phyloP scores from a whole-genome alignment of 2,113 vertebrate genomes.

The Chaetura pelagica region DNA sequence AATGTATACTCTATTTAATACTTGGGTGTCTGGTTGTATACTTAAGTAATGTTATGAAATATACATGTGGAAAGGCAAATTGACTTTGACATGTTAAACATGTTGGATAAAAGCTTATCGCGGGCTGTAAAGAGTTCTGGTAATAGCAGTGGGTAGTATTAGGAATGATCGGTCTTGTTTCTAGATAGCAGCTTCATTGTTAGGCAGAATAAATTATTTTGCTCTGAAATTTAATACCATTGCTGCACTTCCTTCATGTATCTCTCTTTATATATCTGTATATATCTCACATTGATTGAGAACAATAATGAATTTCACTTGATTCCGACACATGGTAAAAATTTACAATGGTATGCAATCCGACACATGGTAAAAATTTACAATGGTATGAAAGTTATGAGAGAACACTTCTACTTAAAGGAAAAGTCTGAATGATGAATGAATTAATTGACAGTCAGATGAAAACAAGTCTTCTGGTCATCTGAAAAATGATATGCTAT shows the following conservation, averaged over 20 bases:
- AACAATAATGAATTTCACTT: slow-evolving; percentile 47
- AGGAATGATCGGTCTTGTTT: slow-evolving; percentile 62
- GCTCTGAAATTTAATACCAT: slow-evolving; percentile 45
- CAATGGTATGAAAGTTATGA: slow-evolving; percentile 52
- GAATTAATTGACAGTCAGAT: slow-evolving; percentile 55
- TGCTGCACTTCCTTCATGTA: slow-evolving; percentile 31
- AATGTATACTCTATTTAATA: slow-evolving; percentile 9
- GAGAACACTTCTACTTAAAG: slow-evolving; percentile 44
- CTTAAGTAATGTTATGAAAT: slow-evolving; percentile 41
- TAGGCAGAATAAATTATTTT: slow-evolving; percentile 65
- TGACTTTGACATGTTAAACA: slow-evolving; percentile 55
- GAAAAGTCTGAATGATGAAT: slow-evolving; percentile 36
- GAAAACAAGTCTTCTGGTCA: slow-evolving; percentile 43
- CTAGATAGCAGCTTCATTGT: slow-evolving; percentile 63
- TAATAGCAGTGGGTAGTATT: slow-evolving; percentile 44
- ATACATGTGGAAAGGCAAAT: slow-evolving; percentile 50
- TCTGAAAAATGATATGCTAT: slow-evolving; percentile 32
- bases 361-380: slow-evolving; percentile 58
- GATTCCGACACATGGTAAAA: slow-evolving; percentile 48
- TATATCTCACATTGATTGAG: slow-evolving; percentile 35
- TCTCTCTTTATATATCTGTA: not conserved
- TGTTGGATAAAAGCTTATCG: slow-evolving; percentile 50
- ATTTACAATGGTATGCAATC: slow-evolving; percentile 53
- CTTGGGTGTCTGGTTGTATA: slow-evolving; percentile 25
- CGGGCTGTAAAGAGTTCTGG: slow-evolving; percentile 40